Percentiles rank a stretch among this genome's conserved stretches.
Conservation (phyloP, 1,140 invertebrate species). For the Lamellibrachia luymesi region DNA sequence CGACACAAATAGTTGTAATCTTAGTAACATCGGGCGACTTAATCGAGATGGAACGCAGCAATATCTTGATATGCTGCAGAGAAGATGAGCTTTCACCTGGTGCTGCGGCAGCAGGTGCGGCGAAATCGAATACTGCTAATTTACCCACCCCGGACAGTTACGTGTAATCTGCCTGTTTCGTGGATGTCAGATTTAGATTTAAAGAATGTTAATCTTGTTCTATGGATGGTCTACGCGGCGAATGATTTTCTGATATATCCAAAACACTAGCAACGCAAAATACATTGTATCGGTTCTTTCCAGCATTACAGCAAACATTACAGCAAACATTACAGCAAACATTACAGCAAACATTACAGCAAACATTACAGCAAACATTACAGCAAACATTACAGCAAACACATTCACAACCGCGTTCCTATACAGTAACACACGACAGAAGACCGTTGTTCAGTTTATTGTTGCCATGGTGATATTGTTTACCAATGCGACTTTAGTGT, state of each 20-base stretch:
- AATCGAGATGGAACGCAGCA: neutral
- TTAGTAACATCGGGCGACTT: neutral
- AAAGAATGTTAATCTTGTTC: neutral
- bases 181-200: neutral
- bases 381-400: neutral
- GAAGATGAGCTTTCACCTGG: neutral
- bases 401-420: no score
- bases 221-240: neutral
- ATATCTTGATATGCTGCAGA: neutral
- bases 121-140: neutral
- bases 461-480: no score
- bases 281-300: neutral
- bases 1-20: neutral
- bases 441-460: no score
- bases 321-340: no score
- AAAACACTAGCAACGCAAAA: neutral
- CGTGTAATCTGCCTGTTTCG: neutral
- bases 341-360: no score
- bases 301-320: neutral
- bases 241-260: neutral
- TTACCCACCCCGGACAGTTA: neutral
- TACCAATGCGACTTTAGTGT: no score
- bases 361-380: no score
- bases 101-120: neutral
- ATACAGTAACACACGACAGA: no score